These are phyloP conservation scores for Cacajao melanocephalus DNA, from an alignment of 2,797 vertebrate genomes.

Conservation along the genomic window DNA sequence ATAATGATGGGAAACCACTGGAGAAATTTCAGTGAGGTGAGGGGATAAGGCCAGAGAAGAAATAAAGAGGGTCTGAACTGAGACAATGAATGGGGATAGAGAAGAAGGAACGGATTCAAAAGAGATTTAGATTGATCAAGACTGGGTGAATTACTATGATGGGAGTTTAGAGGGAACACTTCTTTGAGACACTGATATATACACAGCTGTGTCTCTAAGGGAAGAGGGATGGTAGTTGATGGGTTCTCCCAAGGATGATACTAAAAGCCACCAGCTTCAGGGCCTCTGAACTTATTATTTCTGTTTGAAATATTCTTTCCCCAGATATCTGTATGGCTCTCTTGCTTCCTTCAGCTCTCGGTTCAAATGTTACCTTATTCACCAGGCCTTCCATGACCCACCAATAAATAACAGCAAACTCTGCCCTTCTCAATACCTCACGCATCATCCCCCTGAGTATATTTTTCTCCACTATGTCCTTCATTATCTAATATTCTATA, in stretches of 20 bases:
- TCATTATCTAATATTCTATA: neutral
- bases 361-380: slow-evolving; percentile 3
- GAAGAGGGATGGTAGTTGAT: neutral
- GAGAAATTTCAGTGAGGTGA: neutral
- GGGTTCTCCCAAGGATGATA: neutral
- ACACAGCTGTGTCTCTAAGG: neutral
- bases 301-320: neutral
- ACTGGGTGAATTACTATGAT: neutral
- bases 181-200: neutral
- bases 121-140: neutral
- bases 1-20: neutral
- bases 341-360: neutral
- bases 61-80: neutral
- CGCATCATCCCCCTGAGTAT: neutral
- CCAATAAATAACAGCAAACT: neutral
- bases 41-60: neutral
- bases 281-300: neutral
- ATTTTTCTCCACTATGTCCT: neutral
- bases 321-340: neutral
- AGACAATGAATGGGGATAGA: neutral
- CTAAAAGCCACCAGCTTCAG: neutral
- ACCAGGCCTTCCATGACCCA: neutral
- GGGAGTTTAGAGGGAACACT: neutral
- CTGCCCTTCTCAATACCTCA: neutral
- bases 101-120: neutral